A percentile compares a stretch with the other conserved stretches of the same genome.
These are phyloP conservation scores for Drosophila peninsularis DNA, from an alignment of 2,888 invertebrate species.

Conservation along the genomic window DNA sequence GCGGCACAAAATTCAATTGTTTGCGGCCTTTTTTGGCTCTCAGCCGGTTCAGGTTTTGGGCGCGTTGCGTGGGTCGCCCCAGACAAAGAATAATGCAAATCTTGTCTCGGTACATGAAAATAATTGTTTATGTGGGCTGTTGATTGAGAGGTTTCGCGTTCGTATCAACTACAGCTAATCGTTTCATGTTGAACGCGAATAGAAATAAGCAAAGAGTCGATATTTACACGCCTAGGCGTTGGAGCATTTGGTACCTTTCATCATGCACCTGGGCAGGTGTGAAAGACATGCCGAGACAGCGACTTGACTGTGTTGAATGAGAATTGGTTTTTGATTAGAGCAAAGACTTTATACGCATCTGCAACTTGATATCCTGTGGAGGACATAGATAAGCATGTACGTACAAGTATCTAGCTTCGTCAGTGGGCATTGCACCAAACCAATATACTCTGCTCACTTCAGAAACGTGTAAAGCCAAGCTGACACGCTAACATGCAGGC, in stretches of 20 bases:
- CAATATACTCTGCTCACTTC: not conserved
- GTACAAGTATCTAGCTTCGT: too few relatives aligned
- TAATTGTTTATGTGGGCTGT: constrained; percentile 45
- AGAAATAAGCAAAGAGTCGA: not conserved
- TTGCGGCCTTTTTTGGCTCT: constrained; percentile 39
- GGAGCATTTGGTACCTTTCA: not conserved
- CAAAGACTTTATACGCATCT: constrained; percentile 27
- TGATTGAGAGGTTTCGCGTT: constrained; percentile 33
- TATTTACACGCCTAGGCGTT: not conserved
- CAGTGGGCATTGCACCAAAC: not conserved
- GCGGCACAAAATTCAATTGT: constrained; percentile 42
- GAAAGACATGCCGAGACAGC: not conserved
- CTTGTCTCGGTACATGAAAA: constrained; percentile 15
- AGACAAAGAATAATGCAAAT: constrained; percentile 20
- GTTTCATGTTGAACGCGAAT: not conserved
- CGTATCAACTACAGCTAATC: constrained; percentile 18
- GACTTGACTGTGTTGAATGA: not conserved
- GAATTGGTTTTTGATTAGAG: constrained; percentile 2
- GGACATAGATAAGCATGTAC: too few relatives aligned
- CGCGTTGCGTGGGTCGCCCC: constrained; percentile 47
- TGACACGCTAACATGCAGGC: constrained; percentile 16
- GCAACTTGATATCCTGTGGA: too few relatives aligned
- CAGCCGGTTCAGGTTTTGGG: constrained; percentile 43
- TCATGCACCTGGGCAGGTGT: not conserved
- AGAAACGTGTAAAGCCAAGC: not conserved